phyloP scores from a whole-genome alignment of 2,797 vertebrate species.

The Pterois miles region DNA sequence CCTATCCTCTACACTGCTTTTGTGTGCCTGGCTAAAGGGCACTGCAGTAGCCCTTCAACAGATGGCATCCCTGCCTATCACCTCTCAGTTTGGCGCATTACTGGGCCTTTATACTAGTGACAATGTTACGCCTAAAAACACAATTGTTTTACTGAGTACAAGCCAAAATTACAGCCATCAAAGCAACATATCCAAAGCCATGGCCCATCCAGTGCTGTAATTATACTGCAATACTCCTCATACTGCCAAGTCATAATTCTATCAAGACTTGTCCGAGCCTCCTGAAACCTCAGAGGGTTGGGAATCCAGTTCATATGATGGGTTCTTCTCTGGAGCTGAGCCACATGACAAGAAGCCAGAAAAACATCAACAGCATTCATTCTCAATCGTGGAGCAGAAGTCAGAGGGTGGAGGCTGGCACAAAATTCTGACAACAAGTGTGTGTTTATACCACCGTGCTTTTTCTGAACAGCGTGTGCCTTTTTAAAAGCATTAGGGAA shows the following conservation, averaged over 20 bases:
- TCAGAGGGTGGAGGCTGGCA: constrained; percentile 42
- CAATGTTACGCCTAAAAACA: constrained; percentile 30
- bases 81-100: constrained; percentile 10
- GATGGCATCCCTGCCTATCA: background rate
- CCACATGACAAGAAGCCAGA: constrained; percentile 57
- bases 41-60: constrained; percentile 5
- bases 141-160: constrained; percentile 49
- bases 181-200: constrained; percentile 32
- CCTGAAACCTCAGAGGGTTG: constrained; percentile 43
- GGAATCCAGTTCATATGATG: constrained; percentile 34
- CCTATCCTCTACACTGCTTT: constrained; percentile 1
- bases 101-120: constrained; percentile 6
- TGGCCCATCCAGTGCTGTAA: constrained; percentile 45
- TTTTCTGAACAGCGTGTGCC: background rate
- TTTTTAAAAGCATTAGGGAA: background rate
- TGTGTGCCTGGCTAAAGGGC: constrained; percentile 13
- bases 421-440: constrained; percentile 16
- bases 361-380: constrained; percentile 28
- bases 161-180: constrained; percentile 53
- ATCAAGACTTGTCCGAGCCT: constrained; percentile 48
- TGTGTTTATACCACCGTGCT: background rate
- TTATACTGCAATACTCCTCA: constrained; percentile 47
- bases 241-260: constrained; percentile 56
- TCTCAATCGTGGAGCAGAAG: constrained; percentile 22
- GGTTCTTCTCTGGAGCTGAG: constrained; percentile 42